A percentile compares a stretch with the other conserved stretches of the same genome.
Evolutionary conservation across 2,888 invertebrate genomes (phyloP).

Genomic region (Tenthredo livida): DNA sequence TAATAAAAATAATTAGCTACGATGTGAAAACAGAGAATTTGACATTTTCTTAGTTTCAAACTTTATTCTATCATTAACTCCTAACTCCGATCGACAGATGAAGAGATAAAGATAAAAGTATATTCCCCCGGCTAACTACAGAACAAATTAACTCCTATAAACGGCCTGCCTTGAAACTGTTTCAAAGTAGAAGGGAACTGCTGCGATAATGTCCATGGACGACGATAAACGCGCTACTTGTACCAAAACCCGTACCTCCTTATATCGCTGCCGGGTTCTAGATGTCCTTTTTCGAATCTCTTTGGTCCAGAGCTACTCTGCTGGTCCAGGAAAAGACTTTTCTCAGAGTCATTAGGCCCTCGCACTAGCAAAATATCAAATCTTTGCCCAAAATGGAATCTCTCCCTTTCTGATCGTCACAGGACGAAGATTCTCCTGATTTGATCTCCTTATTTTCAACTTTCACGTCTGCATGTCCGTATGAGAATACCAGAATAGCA

Average conservation of each 20-base stretch:
- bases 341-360: background rate
- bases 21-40: background rate
- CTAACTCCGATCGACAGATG: background rate
- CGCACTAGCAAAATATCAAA: background rate
- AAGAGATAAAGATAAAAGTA: constrained; percentile 21
- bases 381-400: background rate
- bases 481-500: background rate
- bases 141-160: constrained; percentile 43
- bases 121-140: background rate
- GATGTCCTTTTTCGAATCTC: background rate
- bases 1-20: background rate
- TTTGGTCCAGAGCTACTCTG: background rate
- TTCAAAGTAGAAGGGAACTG: constrained; percentile 42
- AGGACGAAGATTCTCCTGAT: background rate
- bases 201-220: constrained; percentile 28
- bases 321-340: background rate
- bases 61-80: background rate
- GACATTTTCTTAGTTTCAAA: background rate
- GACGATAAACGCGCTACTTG: constrained; percentile 33
- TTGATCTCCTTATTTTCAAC: background rate
- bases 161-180: constrained; percentile 35
- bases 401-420: background rate
- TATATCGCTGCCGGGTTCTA: background rate
- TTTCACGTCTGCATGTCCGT: background rate
- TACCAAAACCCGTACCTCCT: background rate